Conservation (phyloP, 2,888 invertebrate species). For the Noctua janthe region DNA sequence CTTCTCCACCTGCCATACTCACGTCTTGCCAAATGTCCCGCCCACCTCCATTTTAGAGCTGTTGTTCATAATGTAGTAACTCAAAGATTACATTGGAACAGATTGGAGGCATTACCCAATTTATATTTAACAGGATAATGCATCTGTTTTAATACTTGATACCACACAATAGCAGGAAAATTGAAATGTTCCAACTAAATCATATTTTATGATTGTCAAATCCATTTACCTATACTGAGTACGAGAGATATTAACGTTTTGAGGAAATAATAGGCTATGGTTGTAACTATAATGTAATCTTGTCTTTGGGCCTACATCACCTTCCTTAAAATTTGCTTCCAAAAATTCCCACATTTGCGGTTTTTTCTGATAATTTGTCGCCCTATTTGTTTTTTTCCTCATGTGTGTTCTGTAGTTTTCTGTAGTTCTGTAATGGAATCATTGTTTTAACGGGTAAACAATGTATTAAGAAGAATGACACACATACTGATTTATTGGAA, state of each 20-base stretch:
- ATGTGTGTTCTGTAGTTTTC: neutral
- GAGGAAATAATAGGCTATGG: neutral
- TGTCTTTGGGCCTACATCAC: no score
- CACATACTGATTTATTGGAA: neutral
- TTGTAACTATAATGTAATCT: neutral
- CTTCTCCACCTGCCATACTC: neutral
- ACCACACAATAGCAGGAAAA: neutral
- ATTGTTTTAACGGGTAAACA: slow-evolving; percentile 3
- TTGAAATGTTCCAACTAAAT: neutral
- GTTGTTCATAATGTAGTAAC: neutral
- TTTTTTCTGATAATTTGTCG: neutral
- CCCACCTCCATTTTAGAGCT: neutral
- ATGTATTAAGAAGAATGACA: neutral
- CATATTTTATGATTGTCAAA: neutral
- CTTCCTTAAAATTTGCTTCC: neutral
- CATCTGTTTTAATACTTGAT: neutral
- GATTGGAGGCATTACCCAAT: neutral
- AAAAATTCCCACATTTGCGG: neutral
- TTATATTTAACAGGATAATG: neutral
- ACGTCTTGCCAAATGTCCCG: neutral
- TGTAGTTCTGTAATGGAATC: neutral
- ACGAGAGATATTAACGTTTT: neutral
- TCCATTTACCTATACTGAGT: neutral
- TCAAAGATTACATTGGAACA: neutral
- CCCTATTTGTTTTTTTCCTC: neutral